Conservation (phyloP, 2,888 invertebrate species). For the Monochamus alternatus region DNA sequence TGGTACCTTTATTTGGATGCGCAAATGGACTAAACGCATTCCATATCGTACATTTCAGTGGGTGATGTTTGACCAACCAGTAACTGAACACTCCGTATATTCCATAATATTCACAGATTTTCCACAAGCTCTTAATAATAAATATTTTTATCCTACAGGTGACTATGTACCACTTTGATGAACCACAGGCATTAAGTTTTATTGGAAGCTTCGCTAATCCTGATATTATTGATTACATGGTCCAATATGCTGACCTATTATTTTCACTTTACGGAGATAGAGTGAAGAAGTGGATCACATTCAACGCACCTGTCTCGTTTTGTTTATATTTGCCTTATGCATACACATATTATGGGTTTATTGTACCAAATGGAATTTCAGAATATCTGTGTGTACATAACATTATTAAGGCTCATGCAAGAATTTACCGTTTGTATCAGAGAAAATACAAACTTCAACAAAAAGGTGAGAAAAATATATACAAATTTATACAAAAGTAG, state of each 20-base stretch:
- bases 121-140: too few relatives aligned
- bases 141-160: background rate
- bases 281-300: conserved; percentile 14
- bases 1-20: too few relatives aligned
- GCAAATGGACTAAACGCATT: too few relatives aligned
- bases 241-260: conserved; percentile 68
- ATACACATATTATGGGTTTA: conserved; percentile 72
- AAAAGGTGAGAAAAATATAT: background rate
- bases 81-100: too few relatives aligned
- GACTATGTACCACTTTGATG: conserved; percentile 60
- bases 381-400: conserved; percentile 79
- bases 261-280: conserved; percentile 13
- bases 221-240: conserved; percentile 73
- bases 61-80: too few relatives aligned
- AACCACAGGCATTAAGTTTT: conserved; percentile 63
- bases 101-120: too few relatives aligned
- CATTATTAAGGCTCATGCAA: conserved; percentile 78
- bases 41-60: too few relatives aligned
- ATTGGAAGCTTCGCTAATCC: conserved; percentile 75
- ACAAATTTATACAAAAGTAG: too few relatives aligned
- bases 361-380: conserved; percentile 74
- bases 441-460: conserved; percentile 66
- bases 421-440: conserved; percentile 77
- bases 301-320: background rate
- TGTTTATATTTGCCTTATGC: conserved; percentile 72